These are phyloP conservation scores for Micropterix aruncella DNA, from an alignment of 2,888 invertebrate genomes.

Conservation along the genomic window DNA sequence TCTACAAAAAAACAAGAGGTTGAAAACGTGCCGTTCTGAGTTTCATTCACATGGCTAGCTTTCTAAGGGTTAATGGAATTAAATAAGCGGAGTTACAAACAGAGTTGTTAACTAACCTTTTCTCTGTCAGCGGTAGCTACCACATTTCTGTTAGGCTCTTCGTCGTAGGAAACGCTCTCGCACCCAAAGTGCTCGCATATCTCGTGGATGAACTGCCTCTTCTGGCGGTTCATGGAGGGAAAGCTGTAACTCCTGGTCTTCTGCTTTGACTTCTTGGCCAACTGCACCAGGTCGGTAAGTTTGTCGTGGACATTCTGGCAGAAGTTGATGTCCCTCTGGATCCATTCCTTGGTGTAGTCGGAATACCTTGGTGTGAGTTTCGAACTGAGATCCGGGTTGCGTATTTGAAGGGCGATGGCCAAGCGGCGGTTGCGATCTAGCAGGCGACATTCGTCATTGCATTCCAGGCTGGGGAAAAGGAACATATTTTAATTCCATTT, in stretches of 20 bases:
- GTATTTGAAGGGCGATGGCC: slow-evolving; percentile 84
- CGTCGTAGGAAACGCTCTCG: slow-evolving; percentile 87
- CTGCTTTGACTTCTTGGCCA: slow-evolving; percentile 77
- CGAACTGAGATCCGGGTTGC: slow-evolving; percentile 72
- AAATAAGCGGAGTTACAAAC: too few species aligned
- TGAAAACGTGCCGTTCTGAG: too few species aligned
- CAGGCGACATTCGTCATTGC: slow-evolving; percentile 82
- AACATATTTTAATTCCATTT: too few species aligned
- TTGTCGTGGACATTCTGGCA: slow-evolving; percentile 73
- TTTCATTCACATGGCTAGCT: too few species aligned
- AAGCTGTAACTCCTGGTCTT: slow-evolving; percentile 76
- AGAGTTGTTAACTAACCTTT: too few species aligned
- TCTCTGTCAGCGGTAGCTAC: slow-evolving; percentile 79
- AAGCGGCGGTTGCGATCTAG: slow-evolving; percentile 79
- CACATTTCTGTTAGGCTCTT: slow-evolving; percentile 89
- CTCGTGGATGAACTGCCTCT: slow-evolving; percentile 86
- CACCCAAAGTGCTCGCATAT: slow-evolving; percentile 91
- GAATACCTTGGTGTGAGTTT: slow-evolving; percentile 76
- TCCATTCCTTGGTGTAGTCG: slow-evolving; percentile 71
- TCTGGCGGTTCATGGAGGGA: slow-evolving; percentile 86
- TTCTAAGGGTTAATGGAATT: too few species aligned
- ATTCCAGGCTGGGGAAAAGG: slow-evolving; percentile 53
- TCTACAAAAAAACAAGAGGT: too few species aligned
- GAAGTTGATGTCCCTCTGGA: slow-evolving; percentile 67
- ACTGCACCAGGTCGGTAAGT: slow-evolving; percentile 70